A percentile compares a stretch with the other conserved stretches of the same genome.
Evolutionary conservation across 1,140 invertebrate species (phyloP).

Genomic region (Mycetomoellerius zeteki): DNA sequence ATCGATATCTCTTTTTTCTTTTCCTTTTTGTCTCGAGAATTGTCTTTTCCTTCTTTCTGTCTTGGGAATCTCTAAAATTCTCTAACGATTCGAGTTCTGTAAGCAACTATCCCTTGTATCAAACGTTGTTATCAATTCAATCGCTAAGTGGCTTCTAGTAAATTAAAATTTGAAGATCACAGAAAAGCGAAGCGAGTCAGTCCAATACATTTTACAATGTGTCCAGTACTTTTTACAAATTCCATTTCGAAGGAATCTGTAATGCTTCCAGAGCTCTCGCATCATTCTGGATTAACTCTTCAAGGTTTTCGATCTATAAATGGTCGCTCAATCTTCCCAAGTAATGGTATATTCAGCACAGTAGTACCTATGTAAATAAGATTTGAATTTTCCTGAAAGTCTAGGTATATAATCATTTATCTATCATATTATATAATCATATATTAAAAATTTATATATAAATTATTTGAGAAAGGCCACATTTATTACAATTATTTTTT

Average conservation of each 20-base stretch:
- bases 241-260: neutral
- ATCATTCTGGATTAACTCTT: conserved; percentile 23
- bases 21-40: neutral
- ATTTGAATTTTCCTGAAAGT: neutral
- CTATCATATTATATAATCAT: neutral
- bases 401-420: neutral
- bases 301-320: conserved; percentile 43
- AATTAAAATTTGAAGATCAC: conserved; percentile 1
- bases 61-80: neutral
- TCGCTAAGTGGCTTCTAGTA: neutral
- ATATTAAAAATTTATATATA: neutral
- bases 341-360: conserved; percentile 24
- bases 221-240: neutral
- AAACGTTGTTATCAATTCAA: conserved; percentile 1
- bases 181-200: neutral
- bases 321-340: neutral
- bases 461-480: neutral
- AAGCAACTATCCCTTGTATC: neutral
- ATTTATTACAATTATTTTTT: neutral
- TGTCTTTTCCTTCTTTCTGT: neutral
- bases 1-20: neutral
- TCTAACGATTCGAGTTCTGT: neutral
- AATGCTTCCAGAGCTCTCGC: neutral
- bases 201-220: too few relatives aligned
- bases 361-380: neutral